Conservation (phyloP, 2,888 invertebrate species). For the Stictocephala bisonia region DNA sequence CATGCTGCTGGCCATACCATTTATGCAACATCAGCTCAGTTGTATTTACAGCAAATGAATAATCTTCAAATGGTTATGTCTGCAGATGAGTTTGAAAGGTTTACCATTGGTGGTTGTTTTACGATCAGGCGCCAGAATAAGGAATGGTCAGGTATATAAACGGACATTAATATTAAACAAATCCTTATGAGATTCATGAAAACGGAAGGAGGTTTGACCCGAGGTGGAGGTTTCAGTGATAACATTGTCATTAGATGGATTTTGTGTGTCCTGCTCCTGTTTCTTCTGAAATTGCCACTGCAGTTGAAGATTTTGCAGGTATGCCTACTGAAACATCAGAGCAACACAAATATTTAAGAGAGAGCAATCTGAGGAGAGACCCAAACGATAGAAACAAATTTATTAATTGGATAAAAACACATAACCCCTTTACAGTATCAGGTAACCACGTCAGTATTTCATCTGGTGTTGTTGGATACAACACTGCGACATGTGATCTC, state of each 20-base stretch:
- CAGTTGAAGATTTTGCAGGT: constrained; percentile 55
- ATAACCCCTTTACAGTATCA: not conserved
- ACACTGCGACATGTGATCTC: not conserved
- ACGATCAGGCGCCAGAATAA: constrained; percentile 38
- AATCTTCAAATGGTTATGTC: constrained; percentile 42
- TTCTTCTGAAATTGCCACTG: constrained; percentile 53
- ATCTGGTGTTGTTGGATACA: not conserved
- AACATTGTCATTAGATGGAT: constrained; percentile 51
- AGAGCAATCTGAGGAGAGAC: not conserved
- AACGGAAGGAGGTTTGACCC: constrained; percentile 56
- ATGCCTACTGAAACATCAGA: too few species aligned
- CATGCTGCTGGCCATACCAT: constrained; percentile 55
- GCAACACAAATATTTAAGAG: constrained; percentile 57
- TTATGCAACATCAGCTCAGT: constrained; percentile 52
- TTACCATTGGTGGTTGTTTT: constrained; percentile 33
- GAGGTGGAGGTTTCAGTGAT: constrained; percentile 56
- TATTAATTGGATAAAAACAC: too few species aligned
- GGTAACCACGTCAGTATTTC: not conserved
- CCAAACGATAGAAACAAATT: not conserved
- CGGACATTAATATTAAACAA: constrained; percentile 60
- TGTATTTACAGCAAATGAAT: constrained; percentile 54
- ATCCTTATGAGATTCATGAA: constrained; percentile 59
- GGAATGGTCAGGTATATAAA: constrained; percentile 30
- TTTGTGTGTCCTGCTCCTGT: constrained; percentile 52
- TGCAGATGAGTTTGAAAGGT: constrained; percentile 14